Evolutionary conservation across 2,888 invertebrate species (phyloP), one percentile per base, ranked within the genome.

Genomic region (Chromoteleia sp.): DNA sequence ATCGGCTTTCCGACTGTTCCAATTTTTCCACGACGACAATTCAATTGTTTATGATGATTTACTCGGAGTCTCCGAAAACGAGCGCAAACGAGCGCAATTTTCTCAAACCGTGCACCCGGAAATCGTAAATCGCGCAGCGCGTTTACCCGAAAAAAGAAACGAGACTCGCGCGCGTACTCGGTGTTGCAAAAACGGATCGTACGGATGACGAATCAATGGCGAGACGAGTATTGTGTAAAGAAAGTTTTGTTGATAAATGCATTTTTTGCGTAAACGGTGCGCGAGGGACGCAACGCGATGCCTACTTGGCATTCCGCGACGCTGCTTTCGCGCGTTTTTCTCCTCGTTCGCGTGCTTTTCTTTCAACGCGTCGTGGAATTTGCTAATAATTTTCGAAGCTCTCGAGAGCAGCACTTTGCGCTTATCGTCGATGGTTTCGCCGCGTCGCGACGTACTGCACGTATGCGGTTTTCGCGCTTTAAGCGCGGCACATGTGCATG

Each of bases 401-500:
- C 78, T 75, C 80, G 54, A 68, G 61, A 71, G 79, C 67, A 71
- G 78, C 74, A 71, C 75, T 74, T 77, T 71, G 61, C 76, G 78
- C 73, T 59, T 71, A 67, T 70, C 82, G 76, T 63, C 77, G 74
- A 77, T 81, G 77, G 41, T 29, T 65, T 71, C 73, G 59, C 29
- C 41, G 54, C 45, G 63, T 25, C 29, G 45, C 81, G 58, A 81
- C 54, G 61, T 58, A 76, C 76, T 56, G 54, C 79, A 63, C 79
- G 74, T 75, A 54, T 74, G 65, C 68, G 75, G 59, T 71, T 77
- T 65, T 84, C 76, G 78, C 71, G 71, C 75, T 81, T 77, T 54
- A 77, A 65, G 80, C 74, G 61, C 71, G 76, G 76, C 71, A 86
- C 87, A 87, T 86, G 87, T 87, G 88, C 84, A 85, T 76, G 76